Evolutionary conservation across 64 coral and sea anemone genomes (phyloP).

Genomic region (Pachyseris speciosa): DNA sequence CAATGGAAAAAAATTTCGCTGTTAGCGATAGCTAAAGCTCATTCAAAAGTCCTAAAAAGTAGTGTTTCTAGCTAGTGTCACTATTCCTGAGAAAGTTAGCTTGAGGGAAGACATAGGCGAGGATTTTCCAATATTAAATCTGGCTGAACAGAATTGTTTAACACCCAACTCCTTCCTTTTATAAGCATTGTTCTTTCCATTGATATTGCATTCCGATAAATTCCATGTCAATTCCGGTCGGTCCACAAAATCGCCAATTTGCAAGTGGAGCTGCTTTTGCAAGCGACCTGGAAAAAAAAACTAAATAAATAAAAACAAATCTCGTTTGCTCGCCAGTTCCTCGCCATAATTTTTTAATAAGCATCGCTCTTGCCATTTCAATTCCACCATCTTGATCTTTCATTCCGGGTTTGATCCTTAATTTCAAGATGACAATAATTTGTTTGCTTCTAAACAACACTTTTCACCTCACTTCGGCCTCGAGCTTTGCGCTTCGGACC

Average conservation of each 20-base stretch:
- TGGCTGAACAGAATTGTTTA: constrained; percentile 27
- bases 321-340: neutral
- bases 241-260: neutral
- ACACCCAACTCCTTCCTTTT: neutral
- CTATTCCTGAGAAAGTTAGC: neutral
- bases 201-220: constrained; percentile 24
- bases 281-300: neutral
- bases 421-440: neutral
- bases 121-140: constrained; percentile 22
- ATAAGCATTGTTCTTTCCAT: constrained; percentile 1
- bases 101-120: neutral
- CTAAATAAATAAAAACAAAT: too few relatives aligned
- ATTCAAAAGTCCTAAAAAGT: neutral
- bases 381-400: constrained; percentile 36
- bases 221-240: neutral
- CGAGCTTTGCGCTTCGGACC: constrained; percentile 40
- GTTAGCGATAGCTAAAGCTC: neutral
- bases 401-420: constrained; percentile 20
- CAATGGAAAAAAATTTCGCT: constrained; percentile 15
- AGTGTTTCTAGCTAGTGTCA: neutral
- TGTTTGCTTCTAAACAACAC: neutral
- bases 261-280: neutral
- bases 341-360: constrained; percentile 43
- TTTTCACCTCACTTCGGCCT: constrained; percentile 50
- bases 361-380: neutral